These are phyloP conservation scores for Bombus superbus DNA, from an alignment of 1,140 invertebrate genomes.

Conservation along the genomic window DNA sequence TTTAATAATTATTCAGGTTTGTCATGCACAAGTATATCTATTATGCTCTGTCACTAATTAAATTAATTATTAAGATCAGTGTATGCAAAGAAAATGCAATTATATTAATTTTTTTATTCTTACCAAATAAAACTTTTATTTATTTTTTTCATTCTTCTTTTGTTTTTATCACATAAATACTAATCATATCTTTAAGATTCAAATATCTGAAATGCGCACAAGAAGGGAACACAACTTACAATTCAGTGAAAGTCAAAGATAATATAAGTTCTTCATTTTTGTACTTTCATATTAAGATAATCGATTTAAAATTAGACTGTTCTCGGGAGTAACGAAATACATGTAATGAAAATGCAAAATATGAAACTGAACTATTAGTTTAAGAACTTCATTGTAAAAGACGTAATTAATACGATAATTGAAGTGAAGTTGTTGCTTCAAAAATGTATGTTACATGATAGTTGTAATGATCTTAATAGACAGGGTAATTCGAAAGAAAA, in stretches of 20 bases:
- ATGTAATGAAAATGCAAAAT: background rate
- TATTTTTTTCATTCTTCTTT: background rate
- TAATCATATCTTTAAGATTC: background rate
- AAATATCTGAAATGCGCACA: background rate
- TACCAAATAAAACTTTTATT: background rate
- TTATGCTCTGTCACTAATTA: constrained; percentile 21
- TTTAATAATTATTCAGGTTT: constrained; percentile 10
- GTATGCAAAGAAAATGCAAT: constrained; percentile 2
- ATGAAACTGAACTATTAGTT: background rate
- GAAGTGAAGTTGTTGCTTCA: background rate
- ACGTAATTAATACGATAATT: background rate
- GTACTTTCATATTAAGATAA: background rate
- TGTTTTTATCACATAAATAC: background rate
- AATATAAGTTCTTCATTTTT: constrained; percentile 4
- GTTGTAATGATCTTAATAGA: constrained; percentile 20
- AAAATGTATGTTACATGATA: background rate
- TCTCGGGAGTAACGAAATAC: background rate
- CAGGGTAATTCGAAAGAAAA: background rate
- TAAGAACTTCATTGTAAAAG: background rate
- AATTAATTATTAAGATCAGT: background rate
- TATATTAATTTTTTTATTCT: background rate
- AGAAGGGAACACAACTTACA: background rate
- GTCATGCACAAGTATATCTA: constrained; percentile 3
- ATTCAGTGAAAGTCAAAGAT: background rate
- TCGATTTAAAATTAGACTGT: background rate